Conservation (phyloP, 2,797 vertebrate species). For the Siniperca scherzeri region DNA sequence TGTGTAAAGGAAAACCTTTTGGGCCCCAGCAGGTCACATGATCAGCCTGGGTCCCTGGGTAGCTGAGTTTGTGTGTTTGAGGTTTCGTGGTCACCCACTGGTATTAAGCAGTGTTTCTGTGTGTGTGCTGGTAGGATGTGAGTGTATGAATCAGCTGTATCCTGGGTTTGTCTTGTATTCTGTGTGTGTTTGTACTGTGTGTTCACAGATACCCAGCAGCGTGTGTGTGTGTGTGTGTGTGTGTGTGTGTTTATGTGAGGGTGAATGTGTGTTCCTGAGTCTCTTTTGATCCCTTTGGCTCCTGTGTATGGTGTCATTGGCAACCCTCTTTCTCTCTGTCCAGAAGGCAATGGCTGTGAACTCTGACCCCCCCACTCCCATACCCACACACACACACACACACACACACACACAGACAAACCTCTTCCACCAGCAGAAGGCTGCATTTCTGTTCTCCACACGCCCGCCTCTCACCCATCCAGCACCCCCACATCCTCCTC, state of each 20-base stretch:
- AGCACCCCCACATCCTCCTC: conserved; percentile 26
- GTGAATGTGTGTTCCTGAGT: conserved; percentile 25
- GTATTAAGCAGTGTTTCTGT: background rate
- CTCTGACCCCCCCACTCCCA: conserved; percentile 66
- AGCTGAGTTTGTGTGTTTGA: conserved; percentile 25
- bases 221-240: conserved; percentile 26
- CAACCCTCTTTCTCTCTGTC: conserved; percentile 28
- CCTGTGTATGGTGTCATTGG: conserved; percentile 24
- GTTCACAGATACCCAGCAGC: background rate
- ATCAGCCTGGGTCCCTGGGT: background rate
- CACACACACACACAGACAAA: conserved; percentile 25
- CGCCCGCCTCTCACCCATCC: conserved; percentile 63
- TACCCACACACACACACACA: conserved; percentile 20
- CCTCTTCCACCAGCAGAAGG: conserved; percentile 69
- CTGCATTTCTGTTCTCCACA: conserved; percentile 73
- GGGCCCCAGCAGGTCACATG: background rate
- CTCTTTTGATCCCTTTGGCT: conserved; percentile 48
- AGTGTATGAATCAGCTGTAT: conserved; percentile 1
- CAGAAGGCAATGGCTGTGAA: conserved; percentile 74
- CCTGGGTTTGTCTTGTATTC: background rate
- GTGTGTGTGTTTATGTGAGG: conserved; percentile 9
- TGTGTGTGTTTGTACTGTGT: conserved; percentile 15
- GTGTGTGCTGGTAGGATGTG: background rate
- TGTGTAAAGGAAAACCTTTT: background rate
- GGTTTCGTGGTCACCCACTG: conserved; percentile 8